Percentiles rank a stretch among this genome's conserved stretches.
Conservation (phyloP, 2,113 vertebrate species). For the Oryzias woworae region DNA sequence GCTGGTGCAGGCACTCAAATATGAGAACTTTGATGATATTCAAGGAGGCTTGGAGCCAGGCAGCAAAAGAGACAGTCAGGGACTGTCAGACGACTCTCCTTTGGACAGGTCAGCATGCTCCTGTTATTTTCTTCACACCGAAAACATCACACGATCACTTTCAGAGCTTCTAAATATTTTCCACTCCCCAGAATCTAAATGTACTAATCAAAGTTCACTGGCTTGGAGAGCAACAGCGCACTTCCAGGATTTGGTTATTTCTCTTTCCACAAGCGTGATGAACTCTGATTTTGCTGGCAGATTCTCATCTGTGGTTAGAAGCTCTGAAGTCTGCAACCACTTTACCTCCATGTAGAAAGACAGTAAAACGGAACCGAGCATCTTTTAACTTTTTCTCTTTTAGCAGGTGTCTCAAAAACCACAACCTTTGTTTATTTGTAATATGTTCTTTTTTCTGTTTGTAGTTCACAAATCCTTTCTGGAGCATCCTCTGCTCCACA, state of each 20-base stretch:
- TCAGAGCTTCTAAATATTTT: background rate
- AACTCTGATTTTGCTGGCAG: conserved; percentile 38
- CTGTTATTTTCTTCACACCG: background rate
- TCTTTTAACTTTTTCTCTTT: background rate
- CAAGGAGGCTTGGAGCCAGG: conserved; percentile 90
- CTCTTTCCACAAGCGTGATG: conserved; percentile 35
- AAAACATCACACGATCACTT: background rate
- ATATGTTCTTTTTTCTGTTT: conserved; percentile 12
- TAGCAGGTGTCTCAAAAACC: background rate
- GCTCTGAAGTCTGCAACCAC: conserved; percentile 2
- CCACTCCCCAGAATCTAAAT: conserved; percentile 33
- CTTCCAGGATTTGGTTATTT: conserved; percentile 48
- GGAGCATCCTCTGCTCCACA: conserved; percentile 77
- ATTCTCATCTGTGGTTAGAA: conserved; percentile 9
- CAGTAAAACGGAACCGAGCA: background rate
- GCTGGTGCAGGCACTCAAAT: conserved; percentile 95
- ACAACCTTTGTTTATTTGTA: background rate
- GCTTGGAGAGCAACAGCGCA: background rate
- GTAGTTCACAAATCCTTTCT: conserved; percentile 87
- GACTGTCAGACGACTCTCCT: conserved; percentile 83
- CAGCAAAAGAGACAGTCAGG: conserved; percentile 88
- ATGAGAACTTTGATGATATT: conserved; percentile 96
- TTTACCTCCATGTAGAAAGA: conserved; percentile 8
- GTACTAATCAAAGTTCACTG: conserved; percentile 16
- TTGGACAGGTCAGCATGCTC: conserved; percentile 83